Evolutionary conservation across 2,113 vertebrate genomes (phyloP).

Genomic region (Rynchops niger): DNA sequence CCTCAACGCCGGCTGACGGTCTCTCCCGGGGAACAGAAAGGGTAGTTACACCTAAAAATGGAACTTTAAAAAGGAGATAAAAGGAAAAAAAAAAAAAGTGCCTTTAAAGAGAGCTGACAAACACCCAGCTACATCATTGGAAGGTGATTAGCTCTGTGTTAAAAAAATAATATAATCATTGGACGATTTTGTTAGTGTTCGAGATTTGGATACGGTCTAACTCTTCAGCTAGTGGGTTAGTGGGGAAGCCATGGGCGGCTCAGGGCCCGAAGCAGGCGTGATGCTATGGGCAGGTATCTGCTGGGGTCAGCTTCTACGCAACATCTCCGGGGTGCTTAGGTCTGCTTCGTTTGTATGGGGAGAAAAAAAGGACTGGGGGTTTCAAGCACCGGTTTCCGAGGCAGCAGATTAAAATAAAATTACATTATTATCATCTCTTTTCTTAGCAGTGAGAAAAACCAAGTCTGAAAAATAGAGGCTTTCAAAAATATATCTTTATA

Average conservation of each 20-base stretch:
- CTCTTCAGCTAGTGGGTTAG: constrained; percentile 48
- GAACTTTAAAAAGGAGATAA: background rate
- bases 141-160: constrained; percentile 48
- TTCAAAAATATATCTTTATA: constrained; percentile 74
- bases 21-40: background rate
- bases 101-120: constrained; percentile 50
- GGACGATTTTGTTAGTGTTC: background rate
- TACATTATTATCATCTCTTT: constrained; percentile 49
- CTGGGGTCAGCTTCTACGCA: background rate
- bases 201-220: background rate
- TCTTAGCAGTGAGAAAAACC: constrained; percentile 64
- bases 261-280: background rate
- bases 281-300: background rate
- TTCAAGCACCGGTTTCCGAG: constrained; percentile 45
- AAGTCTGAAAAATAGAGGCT: constrained; percentile 73
- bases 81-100: background rate
- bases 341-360: background rate
- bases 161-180: constrained; percentile 12
- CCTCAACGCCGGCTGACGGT: background rate
- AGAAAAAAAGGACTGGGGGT: background rate
- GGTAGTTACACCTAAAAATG: background rate
- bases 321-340: constrained; percentile 23
- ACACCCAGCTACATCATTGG: background rate
- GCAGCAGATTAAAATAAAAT: constrained; percentile 64
- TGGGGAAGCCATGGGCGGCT: background rate